Evolutionary conservation across 2,888 invertebrate genomes (phyloP), one percentile per base, ranked within the genome.

Genomic region (Trissoscelio sp.): DNA sequence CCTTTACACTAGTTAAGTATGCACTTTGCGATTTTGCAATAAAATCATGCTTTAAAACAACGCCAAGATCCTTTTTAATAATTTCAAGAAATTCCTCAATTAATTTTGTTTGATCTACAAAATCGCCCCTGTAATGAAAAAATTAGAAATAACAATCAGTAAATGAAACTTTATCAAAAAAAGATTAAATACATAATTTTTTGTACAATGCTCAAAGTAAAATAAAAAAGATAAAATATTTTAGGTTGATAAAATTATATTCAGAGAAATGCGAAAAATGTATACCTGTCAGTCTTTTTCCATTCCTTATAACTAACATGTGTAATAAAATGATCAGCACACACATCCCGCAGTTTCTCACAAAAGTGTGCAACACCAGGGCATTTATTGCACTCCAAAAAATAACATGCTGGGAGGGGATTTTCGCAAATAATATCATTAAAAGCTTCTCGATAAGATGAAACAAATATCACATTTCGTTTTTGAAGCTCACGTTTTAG

Each of bases 341-440:
- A 53, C 9, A 66, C 18, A 18, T 34, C 14, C 14, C 22, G 44
- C 44, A 74, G n/a, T 12, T 74, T 64, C 3, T 62, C 34, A 6
- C 14, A 42, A 74, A 74, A 66, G 31, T 24, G 31, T 11, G 28
- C 20, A 24, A 28, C 9, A 9, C 75, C 66, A 55, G 66, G 66
- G 11, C 73, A 62, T 20, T 73, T 64, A 9, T 53, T n/a, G 16
- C 73, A 73, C 14, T 28, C 16, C n/a, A 12, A 42, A 14, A 74
- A 66, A 31, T 57, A 57, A 28, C 44, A 74, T n/a, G 22, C 12
- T 22, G 55, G 12, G 3, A 5, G 12, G 14, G 72, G 20, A 28
- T 73, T 12, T 51, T 60, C 24, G n/a, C 62, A 73, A 53, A 62
- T n/a, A 42, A 73, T 73, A 11, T 62, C 37, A 12, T 42, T n/a